phyloP scores from a whole-genome alignment of 2,113 vertebrate species.

The Cyprinodon variegatus region DNA sequence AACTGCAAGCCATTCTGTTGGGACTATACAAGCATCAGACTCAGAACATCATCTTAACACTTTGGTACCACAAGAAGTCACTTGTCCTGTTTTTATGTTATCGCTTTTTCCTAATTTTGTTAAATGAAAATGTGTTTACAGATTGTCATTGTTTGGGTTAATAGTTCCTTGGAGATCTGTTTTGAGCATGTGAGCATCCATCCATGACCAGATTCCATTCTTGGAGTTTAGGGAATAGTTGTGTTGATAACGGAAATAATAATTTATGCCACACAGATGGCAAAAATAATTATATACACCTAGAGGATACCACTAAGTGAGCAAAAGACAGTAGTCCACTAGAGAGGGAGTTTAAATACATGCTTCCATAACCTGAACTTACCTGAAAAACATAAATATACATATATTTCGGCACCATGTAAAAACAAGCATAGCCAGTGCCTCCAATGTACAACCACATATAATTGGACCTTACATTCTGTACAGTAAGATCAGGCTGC shows the following conservation, averaged over 20 bases:
- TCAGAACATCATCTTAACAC: constrained; percentile 40
- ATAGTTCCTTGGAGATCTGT: constrained; percentile 43
- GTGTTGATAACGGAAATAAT: constrained; percentile 56
- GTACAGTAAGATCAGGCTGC: too few relatives aligned
- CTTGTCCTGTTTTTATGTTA: background rate
- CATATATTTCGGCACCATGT: too few relatives aligned
- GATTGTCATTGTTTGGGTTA: constrained; percentile 28
- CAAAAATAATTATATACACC: constrained; percentile 39
- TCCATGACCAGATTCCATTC: constrained; percentile 46
- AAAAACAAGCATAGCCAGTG: too few relatives aligned
- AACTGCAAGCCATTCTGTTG: constrained; percentile 66
- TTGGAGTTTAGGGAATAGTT: constrained; percentile 42
- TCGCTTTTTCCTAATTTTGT: constrained; percentile 22
- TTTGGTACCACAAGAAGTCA: constrained; percentile 1
- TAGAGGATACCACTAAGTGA: constrained; percentile 42
- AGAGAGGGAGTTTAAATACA: background rate
- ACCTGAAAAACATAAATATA: background rate
- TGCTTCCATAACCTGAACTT: background rate
- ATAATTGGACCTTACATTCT: too few relatives aligned
- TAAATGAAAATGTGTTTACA: constrained; percentile 46
- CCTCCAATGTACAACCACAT: too few relatives aligned
- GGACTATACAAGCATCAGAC: constrained; percentile 51
- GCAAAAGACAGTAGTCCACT: constrained; percentile 6
- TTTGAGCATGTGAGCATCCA: constrained; percentile 45
- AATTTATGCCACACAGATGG: constrained; percentile 50